Base-by-base conservation (phyloP, 2,113 vertebrate species). In the Danionella cerebrum region DNA sequence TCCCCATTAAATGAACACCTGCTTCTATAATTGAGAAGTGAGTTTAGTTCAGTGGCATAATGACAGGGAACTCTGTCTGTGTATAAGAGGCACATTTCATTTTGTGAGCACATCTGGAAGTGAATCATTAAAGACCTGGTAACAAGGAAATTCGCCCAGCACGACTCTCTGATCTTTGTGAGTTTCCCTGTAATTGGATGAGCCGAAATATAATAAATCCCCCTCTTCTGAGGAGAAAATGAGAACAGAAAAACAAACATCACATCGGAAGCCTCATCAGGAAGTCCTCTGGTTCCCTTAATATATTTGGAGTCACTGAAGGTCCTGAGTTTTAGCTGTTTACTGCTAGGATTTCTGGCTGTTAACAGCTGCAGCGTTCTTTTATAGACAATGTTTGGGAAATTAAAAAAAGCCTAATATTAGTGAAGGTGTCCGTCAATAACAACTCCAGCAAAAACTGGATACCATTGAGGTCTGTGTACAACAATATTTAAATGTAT, bases 21-120 rank as follows among this genome's bases (percentile, higher is more conserved):
- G 69, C 33, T 74, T 78, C 72, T 62, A 41, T 72, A 65, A 74
- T 74, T 35, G 65, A 74, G 33, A n/a, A n/a, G n/a, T n/a, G n/a
- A n/a, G n/a, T n/a, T n/a, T n/a, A n/a, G n/a, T n/a, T n/a, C n/a
- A n/a, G n/a, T n/a, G n/a, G n/a, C n/a, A n/a, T n/a, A n/a, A n/a
- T n/a, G n/a, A n/a, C n/a, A n/a, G n/a, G n/a, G n/a, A n/a, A n/a
- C n/a, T n/a, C n/a, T n/a, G n/a, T n/a, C n/a, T 47, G 18, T 35
- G 36, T 13, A 21, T 47, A 48, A 36, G 19, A 36, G 41, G 7
- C 59, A 24, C 18, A 22, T 13, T 9, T 36, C 5, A 63, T 48
- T 24, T 13, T 47, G 2, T 22, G 29, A 35, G 47, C 18, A 9
- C 27, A 33, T 45, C 35, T 63, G 47, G 27, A 48, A 63, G 59